Evolutionary conservation across 2,797 vertebrate species (phyloP), one percentile per base, ranked within the genome.

Genomic region (Diceros bicornis): DNA sequence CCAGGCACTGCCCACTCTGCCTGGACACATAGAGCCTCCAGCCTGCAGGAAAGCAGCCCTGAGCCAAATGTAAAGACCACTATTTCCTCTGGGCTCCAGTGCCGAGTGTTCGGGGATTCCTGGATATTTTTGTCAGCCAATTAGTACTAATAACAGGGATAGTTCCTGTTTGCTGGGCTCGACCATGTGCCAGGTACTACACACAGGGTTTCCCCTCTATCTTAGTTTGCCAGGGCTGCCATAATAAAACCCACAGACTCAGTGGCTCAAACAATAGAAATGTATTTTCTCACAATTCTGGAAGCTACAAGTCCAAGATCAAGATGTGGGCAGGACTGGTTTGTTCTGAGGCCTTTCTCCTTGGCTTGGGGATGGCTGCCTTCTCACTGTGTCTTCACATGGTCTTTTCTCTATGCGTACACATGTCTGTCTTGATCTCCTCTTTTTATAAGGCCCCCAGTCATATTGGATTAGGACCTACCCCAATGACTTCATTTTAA

Each of bases 251-350:
- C 37, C 64, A 64, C 37, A 59, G 10, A 11, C 59, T 34, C n/a
- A 9, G 27, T 17, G 32, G 20, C 69, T 61, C 41, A 61, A 13
- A 57, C 66, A 34, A 21, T 32, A 41, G 55, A 7, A 84, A 71
- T 23, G 34, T 17, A 25, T 44, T 81, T 78, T 92, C 91, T 82
- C 61, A 68, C 1, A 9, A 14, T 64, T 93, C 83, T 77, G 37
- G 29, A 66, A 62, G 61, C 7, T 55, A 59, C 50, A 55, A 79
- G 75, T 69, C 41, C 6, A 32, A 94, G 57, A 55, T 32, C 16
- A 37, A 75, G 66, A 29, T n/a, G 1, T 25, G 0, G 0, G 12
- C 29, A 18, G 12, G 14, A 4, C 21, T 62, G 7, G 3, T 37
- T 41, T 89, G 34, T 75, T 44, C 23, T 2, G 17, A 92, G 47